Evolutionary conservation across 2,888 invertebrate species (phyloP).

Genomic region (Chrysomela aeneicollis): DNA sequence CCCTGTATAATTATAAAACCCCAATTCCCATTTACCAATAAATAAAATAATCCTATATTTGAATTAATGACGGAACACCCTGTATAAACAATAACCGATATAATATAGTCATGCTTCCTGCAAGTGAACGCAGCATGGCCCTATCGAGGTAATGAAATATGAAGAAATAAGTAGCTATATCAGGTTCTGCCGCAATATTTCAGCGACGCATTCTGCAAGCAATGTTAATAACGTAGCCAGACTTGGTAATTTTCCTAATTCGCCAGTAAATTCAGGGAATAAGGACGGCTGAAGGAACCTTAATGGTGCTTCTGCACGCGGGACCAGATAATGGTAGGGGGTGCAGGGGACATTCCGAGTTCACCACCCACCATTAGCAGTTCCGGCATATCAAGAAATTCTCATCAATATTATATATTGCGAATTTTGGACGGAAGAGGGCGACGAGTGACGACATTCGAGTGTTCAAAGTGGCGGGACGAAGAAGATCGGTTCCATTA

Average conservation of each 20-base stretch:
- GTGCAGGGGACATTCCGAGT: conserved; percentile 25
- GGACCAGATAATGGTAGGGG: conserved; percentile 33
- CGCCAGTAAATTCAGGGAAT: conserved; percentile 52
- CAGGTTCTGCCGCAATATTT: conserved; percentile 19
- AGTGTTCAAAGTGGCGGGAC: not conserved
- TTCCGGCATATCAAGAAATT: conserved; percentile 2
- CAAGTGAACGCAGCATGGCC: not conserved
- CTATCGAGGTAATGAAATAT: conserved; percentile 11
- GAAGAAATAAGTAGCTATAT: conserved; percentile 18
- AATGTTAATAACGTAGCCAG: conserved; percentile 51
- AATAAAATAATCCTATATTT: too few relatives aligned
- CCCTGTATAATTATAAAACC: too few relatives aligned
- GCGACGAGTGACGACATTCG: not conserved
- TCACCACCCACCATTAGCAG: conserved; percentile 23
- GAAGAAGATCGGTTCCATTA: not conserved
- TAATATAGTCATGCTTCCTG: too few relatives aligned
- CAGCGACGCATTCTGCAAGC: conserved; percentile 37
- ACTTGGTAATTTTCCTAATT: conserved; percentile 54
- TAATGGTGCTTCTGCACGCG: conserved; percentile 54
- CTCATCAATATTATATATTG: conserved; percentile 16
- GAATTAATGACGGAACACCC: too few relatives aligned
- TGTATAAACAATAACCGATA: too few relatives aligned
- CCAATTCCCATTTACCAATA: too few relatives aligned
- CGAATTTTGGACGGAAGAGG: not conserved
- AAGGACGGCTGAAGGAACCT: conserved; percentile 52